A percentile compares a stretch with the other conserved stretches of the same genome.
These are phyloP conservation scores for Drosophila hamatofila DNA, from an alignment of 2,888 invertebrate species.

Conservation along the genomic window DNA sequence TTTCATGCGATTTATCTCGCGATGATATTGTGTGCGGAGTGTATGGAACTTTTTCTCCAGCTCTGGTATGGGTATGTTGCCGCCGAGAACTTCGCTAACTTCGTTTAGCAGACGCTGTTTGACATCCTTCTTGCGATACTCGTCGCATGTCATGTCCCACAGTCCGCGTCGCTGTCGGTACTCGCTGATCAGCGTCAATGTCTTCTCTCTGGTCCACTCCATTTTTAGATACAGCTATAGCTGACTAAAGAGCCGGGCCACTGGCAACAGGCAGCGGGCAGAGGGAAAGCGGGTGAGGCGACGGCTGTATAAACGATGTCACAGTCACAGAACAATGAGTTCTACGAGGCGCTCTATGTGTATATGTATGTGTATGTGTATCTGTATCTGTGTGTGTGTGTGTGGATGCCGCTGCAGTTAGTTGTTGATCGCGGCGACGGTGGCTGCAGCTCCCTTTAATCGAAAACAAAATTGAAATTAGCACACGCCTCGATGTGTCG, in stretches of 20 bases:
- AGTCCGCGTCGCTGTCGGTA: slow-evolving; percentile 84
- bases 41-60: slow-evolving; percentile 88
- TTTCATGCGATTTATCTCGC: slow-evolving; percentile 87
- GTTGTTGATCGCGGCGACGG: slow-evolving; percentile 46
- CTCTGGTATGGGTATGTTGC: slow-evolving; percentile 85
- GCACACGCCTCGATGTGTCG: slow-evolving; percentile 11
- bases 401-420: slow-evolving; percentile 41
- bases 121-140: slow-evolving; percentile 84
- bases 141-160: slow-evolving; percentile 85
- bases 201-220: slow-evolving; percentile 85
- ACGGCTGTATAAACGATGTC: slow-evolving; percentile 59
- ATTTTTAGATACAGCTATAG: slow-evolving; percentile 75
- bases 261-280: background rate
- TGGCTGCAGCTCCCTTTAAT: slow-evolving; percentile 62
- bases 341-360: slow-evolving; percentile 31
- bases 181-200: slow-evolving; percentile 83
- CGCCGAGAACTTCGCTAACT: slow-evolving; percentile 81
- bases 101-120: slow-evolving; percentile 83
- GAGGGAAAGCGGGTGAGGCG: background rate
- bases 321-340: slow-evolving; percentile 71
- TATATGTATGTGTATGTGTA: background rate
- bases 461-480: slow-evolving; percentile 50
- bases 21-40: slow-evolving; percentile 87
- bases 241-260: slow-evolving; percentile 43
- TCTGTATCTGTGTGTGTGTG: background rate